Base-by-base conservation (phyloP, 2,113 vertebrate genomes). In the Typhlomys cinereus region DNA sequence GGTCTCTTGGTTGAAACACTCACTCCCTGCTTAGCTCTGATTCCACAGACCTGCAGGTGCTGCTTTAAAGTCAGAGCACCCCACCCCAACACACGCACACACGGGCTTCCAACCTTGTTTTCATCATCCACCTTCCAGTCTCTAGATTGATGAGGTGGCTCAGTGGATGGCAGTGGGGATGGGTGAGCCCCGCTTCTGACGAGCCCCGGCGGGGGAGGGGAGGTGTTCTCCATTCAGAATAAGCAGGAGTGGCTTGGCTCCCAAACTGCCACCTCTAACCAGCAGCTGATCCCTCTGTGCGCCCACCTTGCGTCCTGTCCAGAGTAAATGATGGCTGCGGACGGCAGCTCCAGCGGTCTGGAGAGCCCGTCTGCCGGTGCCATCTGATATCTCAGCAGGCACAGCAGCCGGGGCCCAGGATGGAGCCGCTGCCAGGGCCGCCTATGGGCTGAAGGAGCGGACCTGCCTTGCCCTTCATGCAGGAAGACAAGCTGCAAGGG, bases 351-450 rank as follows among this genome's bases (percentile, higher is more conserved):
- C 92, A 76, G 92, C 3, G 75, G 92, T 95, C 34, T 79, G 93
- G 95, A 39, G 95, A 92, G 88, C 34, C 94, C 93, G 88, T 94
- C 95, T 96, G 96, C 94, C 46, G 73, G 78, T 74, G 85, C 96
- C 96, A 96, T 92, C 96, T 96, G 96, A 97, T 12, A 39, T 57
- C 90, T 85, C 93, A 73, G 92, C 93, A 61, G 88, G 88, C 62
- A 54, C 90, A 46, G 67, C 80, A 0, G 10, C 17, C 5, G 13
- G 0, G 1, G 62, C 88, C 87, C n/a, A 29, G 84, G 91, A 27
- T 0, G 75, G 54, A 2, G 66, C 91, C 62, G 69, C 52, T 69
- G 21, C 54, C 54, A 15, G 0, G 62, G 84, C 5, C 0, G n/a
- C 73, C 31, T 36, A 64, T 54, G 64, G 74, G 50, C 12, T 64